A percentile compares a stretch with the other conserved stretches of the same genome.
Conservation (phyloP, 1,140 invertebrate species). For the Drosophila carrolli region DNA sequence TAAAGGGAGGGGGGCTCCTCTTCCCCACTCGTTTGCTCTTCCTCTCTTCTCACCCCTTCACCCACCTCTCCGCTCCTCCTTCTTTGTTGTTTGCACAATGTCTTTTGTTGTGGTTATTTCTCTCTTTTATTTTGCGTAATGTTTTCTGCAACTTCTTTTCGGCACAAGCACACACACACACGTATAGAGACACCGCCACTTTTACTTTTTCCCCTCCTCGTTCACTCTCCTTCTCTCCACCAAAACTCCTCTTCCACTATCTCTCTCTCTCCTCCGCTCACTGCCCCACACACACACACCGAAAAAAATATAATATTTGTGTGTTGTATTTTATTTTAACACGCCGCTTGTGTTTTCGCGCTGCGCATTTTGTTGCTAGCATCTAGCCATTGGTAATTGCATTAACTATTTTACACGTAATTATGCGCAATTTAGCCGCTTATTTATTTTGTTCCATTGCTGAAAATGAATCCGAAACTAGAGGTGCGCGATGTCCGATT, state of each 20-base stretch:
- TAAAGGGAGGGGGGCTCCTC: too few species aligned
- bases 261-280: slow-evolving; percentile 9
- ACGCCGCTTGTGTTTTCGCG: slow-evolving; percentile 16
- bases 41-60: slow-evolving; percentile 7
- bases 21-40: background rate
- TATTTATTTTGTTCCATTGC: slow-evolving; percentile 2
- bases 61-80: background rate
- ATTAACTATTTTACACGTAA: slow-evolving; percentile 8
- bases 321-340: slow-evolving; percentile 2
- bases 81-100: slow-evolving; percentile 57
- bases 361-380: slow-evolving; percentile 24
- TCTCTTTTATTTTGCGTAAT: slow-evolving; percentile 62
- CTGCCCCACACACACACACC: slow-evolving; percentile 10
- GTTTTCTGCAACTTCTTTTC: slow-evolving; percentile 76
- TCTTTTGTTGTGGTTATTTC: slow-evolving; percentile 35
- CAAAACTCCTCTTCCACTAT: slow-evolving; percentile 12
- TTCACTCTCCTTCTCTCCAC: slow-evolving; percentile 7
- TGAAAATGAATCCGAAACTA: too few species aligned
- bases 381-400: slow-evolving; percentile 5
- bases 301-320: slow-evolving; percentile 21
- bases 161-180: slow-evolving; percentile 43
- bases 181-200: slow-evolving; percentile 54
- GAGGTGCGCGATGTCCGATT: too few species aligned
- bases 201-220: slow-evolving; percentile 63
- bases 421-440: slow-evolving; percentile 7